Conservation (phyloP, 2,113 vertebrate genomes). For the Notechis scutatus region DNA sequence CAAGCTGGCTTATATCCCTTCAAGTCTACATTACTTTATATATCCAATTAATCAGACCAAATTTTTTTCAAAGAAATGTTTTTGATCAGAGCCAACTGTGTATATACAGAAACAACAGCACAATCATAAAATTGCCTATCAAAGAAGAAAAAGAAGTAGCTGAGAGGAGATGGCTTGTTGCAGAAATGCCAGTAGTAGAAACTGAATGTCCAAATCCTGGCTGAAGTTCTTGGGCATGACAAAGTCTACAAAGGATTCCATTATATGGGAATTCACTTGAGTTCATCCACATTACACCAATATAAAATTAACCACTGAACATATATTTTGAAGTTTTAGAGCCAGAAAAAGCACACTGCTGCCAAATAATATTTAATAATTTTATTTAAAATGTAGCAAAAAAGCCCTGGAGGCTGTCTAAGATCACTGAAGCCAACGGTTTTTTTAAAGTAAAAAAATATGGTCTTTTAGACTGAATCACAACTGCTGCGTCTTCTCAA, state of each 20-base stretch:
- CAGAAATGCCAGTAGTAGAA: slow-evolving; percentile 4
- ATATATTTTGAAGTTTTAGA: slow-evolving; percentile 59
- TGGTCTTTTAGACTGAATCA: slow-evolving; percentile 58
- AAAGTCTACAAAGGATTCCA: slow-evolving; percentile 54
- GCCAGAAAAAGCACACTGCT: slow-evolving; percentile 65
- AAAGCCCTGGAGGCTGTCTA: slow-evolving; percentile 43
- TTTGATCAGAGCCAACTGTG: not conserved
- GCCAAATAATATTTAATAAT: slow-evolving; percentile 66
- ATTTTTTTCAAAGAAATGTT: slow-evolving; percentile 28
- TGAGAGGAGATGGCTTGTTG: not conserved
- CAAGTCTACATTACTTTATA: slow-evolving; percentile 14
- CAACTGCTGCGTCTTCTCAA: slow-evolving; percentile 46
- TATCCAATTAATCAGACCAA: slow-evolving; percentile 29
- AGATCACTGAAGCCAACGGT: slow-evolving; percentile 59
- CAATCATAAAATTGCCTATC: slow-evolving; percentile 1
- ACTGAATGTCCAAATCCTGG: slow-evolving; percentile 8
- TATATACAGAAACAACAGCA: not conserved
- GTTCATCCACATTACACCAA: slow-evolving; percentile 47
- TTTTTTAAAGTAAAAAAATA: slow-evolving; percentile 47
- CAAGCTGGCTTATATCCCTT: slow-evolving; percentile 23
- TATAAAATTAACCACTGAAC: slow-evolving; percentile 57
- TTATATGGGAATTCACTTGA: slow-evolving; percentile 60
- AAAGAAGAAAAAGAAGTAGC: not conserved
- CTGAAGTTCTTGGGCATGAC: not conserved
- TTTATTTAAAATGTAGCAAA: slow-evolving; percentile 53